Evolutionary conservation across 92 coral and sea anemone genomes (phyloP).

Genomic region (Porites divaricata): DNA sequence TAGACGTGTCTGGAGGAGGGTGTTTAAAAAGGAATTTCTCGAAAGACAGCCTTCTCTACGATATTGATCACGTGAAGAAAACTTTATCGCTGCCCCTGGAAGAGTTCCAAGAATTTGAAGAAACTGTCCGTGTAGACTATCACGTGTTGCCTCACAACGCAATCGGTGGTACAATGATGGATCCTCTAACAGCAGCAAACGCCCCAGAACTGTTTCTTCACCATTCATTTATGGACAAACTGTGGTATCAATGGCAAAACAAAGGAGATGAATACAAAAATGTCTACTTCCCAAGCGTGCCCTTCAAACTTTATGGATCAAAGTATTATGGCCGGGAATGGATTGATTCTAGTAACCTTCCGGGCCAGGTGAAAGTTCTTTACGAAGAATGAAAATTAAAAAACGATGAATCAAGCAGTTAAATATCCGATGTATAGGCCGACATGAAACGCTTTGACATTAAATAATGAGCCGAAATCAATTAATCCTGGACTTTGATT

Average conservation of each 20-base stretch:
- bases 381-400: slow-evolving; percentile 44
- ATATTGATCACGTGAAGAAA: slow-evolving; percentile 21
- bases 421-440: no score
- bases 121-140: slow-evolving; percentile 47
- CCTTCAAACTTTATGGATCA: slow-evolving; percentile 56
- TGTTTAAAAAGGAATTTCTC: slow-evolving; percentile 45
- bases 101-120: slow-evolving; percentile 56
- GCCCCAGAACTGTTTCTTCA: slow-evolving; percentile 88
- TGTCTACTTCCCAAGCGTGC: slow-evolving; percentile 42
- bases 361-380: slow-evolving; percentile 64
- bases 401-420: background rate
- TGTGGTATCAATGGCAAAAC: slow-evolving; percentile 87
- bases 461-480: no score
- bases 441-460: no score
- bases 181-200: slow-evolving; percentile 53
- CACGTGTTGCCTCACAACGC: slow-evolving; percentile 65
- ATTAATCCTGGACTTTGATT: no score
- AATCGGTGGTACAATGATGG: slow-evolving; percentile 65
- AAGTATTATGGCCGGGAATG: slow-evolving; percentile 69
- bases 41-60: slow-evolving; percentile 11
- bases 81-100: slow-evolving; percentile 38
- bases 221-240: slow-evolving; percentile 84
- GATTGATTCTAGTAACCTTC: slow-evolving; percentile 70
- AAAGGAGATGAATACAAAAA: slow-evolving; percentile 57
- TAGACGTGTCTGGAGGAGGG: slow-evolving; percentile 32